These are phyloP conservation scores for Zaprionus inermis DNA, from an alignment of 1,140 invertebrate species.

Conservation along the genomic window DNA sequence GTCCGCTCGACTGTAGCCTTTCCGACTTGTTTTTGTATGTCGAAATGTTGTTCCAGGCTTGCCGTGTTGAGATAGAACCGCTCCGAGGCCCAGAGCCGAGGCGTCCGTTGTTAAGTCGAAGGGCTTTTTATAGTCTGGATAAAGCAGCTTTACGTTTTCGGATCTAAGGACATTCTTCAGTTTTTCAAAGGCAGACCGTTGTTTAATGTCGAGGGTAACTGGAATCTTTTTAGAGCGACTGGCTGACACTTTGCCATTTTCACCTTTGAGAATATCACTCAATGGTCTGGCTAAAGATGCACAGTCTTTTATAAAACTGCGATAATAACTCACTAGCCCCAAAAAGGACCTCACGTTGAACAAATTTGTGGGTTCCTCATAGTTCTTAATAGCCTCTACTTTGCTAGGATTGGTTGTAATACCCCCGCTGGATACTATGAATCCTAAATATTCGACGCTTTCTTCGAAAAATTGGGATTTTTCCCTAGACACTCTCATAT, in stretches of 20 bases:
- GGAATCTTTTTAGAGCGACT: neutral
- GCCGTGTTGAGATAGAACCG: conserved; percentile 7
- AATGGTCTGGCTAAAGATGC: neutral
- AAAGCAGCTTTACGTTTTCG: too few species aligned
- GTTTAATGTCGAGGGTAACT: neutral
- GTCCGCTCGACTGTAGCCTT: too few species aligned
- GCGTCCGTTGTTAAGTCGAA: conserved; percentile 7
- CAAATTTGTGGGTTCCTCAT: neutral
- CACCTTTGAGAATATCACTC: neutral
- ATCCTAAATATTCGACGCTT: too few species aligned
- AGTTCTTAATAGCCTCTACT: neutral
- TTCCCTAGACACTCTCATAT: too few species aligned
- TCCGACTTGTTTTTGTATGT: too few species aligned
- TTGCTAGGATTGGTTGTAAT: too few species aligned
- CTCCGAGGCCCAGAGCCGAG: neutral
- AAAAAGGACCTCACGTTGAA: neutral
- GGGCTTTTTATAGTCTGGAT: too few species aligned
- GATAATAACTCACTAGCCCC: neutral
- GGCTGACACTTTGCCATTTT: conserved; percentile 7
- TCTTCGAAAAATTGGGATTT: too few species aligned
- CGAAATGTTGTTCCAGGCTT: conserved; percentile 17
- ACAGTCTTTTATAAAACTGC: too few species aligned
- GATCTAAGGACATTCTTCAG: too few species aligned
- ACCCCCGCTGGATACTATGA: too few species aligned
- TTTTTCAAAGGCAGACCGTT: too few species aligned